These are phyloP conservation scores for Cisticola juncidis DNA, from an alignment of 2,113 vertebrate genomes.

Conservation along the genomic window DNA sequence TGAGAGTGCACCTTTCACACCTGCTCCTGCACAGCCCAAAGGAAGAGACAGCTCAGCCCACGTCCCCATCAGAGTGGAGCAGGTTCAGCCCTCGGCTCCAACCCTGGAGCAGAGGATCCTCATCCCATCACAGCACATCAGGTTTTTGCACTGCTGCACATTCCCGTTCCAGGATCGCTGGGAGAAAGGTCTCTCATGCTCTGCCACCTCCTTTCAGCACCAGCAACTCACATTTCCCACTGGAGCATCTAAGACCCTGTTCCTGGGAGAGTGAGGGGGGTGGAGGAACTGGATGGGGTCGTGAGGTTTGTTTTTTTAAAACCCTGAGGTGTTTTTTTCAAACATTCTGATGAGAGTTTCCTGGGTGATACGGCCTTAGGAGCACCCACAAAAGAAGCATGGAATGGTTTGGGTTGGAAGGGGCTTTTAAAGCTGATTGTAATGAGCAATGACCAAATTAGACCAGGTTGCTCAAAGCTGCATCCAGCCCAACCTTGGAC, in stretches of 20 bases:
- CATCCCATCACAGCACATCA: background rate
- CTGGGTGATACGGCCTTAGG: accelerated
- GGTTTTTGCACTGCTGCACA: background rate
- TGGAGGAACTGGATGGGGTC: background rate
- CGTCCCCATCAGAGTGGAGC: background rate
- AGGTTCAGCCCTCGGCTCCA: background rate
- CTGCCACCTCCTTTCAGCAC: background rate
- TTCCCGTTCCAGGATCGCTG: accelerated
- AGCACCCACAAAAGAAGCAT: background rate
- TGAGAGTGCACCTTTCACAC: background rate
- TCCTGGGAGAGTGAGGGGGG: background rate
- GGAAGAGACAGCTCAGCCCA: background rate
- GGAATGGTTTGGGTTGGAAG: background rate
- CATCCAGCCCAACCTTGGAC: background rate
- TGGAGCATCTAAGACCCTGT: background rate
- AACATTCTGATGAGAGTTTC: background rate
- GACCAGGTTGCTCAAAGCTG: background rate
- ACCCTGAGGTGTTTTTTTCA: background rate
- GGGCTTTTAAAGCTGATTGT: background rate
- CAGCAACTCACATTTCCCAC: background rate
- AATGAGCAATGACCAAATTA: background rate
- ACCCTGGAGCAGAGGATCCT: background rate
- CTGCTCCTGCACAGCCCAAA: background rate
- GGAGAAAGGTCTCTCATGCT: background rate
- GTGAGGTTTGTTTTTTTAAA: background rate